A percentile compares a stretch with the other conserved stretches of the same genome.
Conservation (phyloP, 2,888 invertebrate species). For the Chironomus tentans region DNA sequence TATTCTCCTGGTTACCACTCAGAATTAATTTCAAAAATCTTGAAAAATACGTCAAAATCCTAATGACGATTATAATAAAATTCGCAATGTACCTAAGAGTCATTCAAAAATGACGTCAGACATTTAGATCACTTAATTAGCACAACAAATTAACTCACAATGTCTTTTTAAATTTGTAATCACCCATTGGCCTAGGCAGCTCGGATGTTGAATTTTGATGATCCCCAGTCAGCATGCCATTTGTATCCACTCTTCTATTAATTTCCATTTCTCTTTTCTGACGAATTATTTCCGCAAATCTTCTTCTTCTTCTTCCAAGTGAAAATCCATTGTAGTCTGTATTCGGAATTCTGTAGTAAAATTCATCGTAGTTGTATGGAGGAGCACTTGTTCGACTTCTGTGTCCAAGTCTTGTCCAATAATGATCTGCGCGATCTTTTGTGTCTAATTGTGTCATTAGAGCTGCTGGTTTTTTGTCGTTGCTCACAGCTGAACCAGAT, state of each 20-base stretch:
- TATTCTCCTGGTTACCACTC: no score
- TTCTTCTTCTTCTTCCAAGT: background rate
- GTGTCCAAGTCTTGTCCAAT: background rate
- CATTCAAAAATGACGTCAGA: no score
- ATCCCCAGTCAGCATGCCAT: background rate
- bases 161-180: background rate
- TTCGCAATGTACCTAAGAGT: no score
- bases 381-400: background rate
- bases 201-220: background rate
- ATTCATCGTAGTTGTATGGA: background rate
- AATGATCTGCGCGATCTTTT: background rate
- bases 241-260: background rate
- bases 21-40: no score
- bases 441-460: background rate
- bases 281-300: background rate
- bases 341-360: background rate
- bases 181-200: background rate
- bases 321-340: background rate
- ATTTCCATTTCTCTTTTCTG: background rate
- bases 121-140: no score
- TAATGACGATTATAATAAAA: no score
- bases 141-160: background rate
- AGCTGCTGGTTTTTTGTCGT: background rate
- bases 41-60: no score
- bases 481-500: background rate